Evolutionary conservation across 2,113 vertebrate species (phyloP).

Genomic region (Myiozetetes cayanensis): DNA sequence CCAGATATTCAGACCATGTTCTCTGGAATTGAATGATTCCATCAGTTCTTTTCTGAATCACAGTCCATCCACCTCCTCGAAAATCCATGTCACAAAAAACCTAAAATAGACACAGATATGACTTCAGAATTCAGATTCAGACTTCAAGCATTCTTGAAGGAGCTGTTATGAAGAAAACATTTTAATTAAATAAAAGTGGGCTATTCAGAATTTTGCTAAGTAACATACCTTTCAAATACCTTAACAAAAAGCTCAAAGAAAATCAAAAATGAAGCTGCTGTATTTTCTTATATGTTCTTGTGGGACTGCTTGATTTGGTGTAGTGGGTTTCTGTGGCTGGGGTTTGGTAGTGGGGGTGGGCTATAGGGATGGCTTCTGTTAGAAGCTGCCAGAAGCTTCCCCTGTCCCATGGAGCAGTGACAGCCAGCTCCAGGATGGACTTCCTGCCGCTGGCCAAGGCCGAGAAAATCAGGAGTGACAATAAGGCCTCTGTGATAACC

Average conservation of each 20-base stretch:
- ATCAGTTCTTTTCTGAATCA: conserved; percentile 85
- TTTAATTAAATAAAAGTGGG: not conserved
- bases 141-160: not conserved
- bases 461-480: no score
- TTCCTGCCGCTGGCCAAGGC: no score
- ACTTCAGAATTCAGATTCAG: not conserved
- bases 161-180: not conserved
- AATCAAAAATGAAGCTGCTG: not conserved
- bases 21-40: conserved; percentile 85
- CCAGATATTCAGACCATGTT: conserved; percentile 84
- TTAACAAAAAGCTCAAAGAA: not conserved
- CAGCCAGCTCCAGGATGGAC: no score
- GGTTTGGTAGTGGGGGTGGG: no score
- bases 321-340: no score
- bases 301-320: not conserved
- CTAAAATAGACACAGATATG: conserved; percentile 63
- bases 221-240: not conserved
- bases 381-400: no score
- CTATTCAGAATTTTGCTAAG: not conserved
- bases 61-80: conserved; percentile 91
- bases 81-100: conserved; percentile 96
- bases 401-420: no score
- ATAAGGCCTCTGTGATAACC: no score
- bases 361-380: no score
- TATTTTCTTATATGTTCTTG: not conserved